Base-by-base conservation (phyloP, 2,797 vertebrate species). In the Pipistrellus pygmaeus region DNA sequence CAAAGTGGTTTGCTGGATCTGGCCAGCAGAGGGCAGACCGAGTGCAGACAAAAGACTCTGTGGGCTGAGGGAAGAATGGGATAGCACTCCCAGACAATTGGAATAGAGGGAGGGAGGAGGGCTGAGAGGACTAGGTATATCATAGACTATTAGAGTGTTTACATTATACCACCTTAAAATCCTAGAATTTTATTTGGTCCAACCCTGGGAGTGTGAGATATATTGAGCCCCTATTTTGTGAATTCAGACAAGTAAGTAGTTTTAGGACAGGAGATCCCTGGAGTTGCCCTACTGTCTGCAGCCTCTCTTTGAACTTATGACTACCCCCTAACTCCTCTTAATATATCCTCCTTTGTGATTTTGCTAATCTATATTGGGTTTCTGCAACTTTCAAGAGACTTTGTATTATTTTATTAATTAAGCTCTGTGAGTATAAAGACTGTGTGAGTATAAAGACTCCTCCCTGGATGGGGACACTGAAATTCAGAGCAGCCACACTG, bases 21-120 rank as follows among this genome's bases (percentile, higher is more conserved):
- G 51, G 73, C 69, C 97, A 97, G 96, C 94, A 97, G 96, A 95
- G 96, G 96, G 96, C 97, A 96, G 94, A 95, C 81, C 2, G 0
- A 17, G 78, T 10, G 32, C 76, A 90, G 91, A 32, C n/a, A 76
- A 83, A 69, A 88, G 27, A 41, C 53, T 2, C 9, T 35, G 7
- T 25, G 48, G 2, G 9, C 30, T 46, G 62, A 23, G 13, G 3
- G 2, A 2, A 13, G 15, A 15, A 11, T 7, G 32, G 10, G 25
- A 51, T 18, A 38, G 53, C 53, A 25, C 21, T 87, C 17, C 46
- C 44, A 51, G 46, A 76, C 6, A 12, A 2, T 2, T 18, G 41
- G 30, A 2, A 15, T 41, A 25, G 35, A 6, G 5, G n/a, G 41
- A 76, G 20, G 30, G 11, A 9, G 30, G 11, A 9, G 15, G 17